These are phyloP conservation scores for Artemia sinica DNA, from an alignment of 2,888 invertebrate genomes.

Conservation along the genomic window DNA sequence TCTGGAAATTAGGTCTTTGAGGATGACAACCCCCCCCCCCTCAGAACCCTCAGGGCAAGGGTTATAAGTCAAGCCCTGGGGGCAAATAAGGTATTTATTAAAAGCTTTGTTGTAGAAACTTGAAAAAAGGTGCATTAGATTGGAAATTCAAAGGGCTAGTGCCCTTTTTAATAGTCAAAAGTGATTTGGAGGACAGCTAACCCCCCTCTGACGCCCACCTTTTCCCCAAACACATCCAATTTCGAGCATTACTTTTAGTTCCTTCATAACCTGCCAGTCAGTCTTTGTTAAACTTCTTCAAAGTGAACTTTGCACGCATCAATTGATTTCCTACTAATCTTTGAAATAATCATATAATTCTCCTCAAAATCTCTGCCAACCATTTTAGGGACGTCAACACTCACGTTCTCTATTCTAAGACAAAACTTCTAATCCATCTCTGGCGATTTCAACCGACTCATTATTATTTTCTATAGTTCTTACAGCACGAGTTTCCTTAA, in stretches of 20 bases:
- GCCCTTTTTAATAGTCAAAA: too few relatives aligned
- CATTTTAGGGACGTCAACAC: conserved; percentile 98
- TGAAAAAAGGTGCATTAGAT: too few relatives aligned
- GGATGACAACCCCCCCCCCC: too few relatives aligned
- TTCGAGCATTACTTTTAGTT: conserved; percentile 90
- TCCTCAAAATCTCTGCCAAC: conserved; percentile 96
- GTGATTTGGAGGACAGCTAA: too few relatives aligned
- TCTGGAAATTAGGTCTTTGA: too few relatives aligned
- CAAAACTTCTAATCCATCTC: conserved; percentile 86
- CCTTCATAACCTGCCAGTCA: conserved; percentile 97
- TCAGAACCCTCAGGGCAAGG: too few relatives aligned
- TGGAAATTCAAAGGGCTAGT: too few relatives aligned
- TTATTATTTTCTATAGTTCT: conserved; percentile 91
- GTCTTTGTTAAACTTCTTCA: conserved; percentile 83
- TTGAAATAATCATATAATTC: conserved; percentile 83
- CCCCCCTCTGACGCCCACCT: too few relatives aligned
- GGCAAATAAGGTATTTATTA: too few relatives aligned
- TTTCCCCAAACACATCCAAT: conserved; percentile 36
- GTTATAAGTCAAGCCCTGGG: too few relatives aligned
- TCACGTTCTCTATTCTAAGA: conserved; percentile 87
- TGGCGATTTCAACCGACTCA: conserved; percentile 75
- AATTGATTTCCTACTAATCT: conserved; percentile 93
- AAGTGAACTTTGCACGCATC: conserved; percentile 99
- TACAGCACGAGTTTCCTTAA: conserved; percentile 79
- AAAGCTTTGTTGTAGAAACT: too few relatives aligned